Evolutionary conservation across 2,888 invertebrate species (phyloP).

Genomic region (Celastrina argiolus): DNA sequence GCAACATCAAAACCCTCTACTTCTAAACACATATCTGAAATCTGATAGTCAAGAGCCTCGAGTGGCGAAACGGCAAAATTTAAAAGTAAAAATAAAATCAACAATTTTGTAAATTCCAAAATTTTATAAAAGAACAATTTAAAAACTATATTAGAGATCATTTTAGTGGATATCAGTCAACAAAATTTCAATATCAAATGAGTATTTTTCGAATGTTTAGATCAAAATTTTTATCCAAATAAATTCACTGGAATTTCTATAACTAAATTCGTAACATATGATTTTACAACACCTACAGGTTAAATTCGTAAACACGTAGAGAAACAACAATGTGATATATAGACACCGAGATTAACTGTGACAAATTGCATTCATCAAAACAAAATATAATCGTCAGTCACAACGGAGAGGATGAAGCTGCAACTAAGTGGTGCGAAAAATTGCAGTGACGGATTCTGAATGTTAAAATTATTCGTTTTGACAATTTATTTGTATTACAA

Average conservation of each 20-base stretch:
- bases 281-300: background rate
- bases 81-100: too few species aligned
- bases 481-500: background rate
- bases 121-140: background rate
- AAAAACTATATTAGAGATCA: conserved; percentile 12
- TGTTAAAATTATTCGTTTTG: background rate
- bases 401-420: background rate
- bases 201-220: conserved; percentile 11
- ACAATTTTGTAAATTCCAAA: background rate
- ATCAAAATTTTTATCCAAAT: background rate
- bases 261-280: background rate
- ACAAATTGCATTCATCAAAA: background rate
- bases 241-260: background rate
- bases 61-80: background rate
- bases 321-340: background rate
- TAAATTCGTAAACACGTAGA: conserved; percentile 6
- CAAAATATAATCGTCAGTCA: background rate
- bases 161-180: conserved; percentile 6
- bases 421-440: background rate
- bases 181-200: conserved; percentile 14
- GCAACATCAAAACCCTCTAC: background rate
- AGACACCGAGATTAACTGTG: background rate
- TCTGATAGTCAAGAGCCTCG: background rate
- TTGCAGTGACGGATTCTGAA: background rate
- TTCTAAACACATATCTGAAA: conserved; percentile 6